Evolutionary conservation across 53 echinoderm and acorn worm species (phyloP), one percentile per base, ranked within the genome.

Genomic region (Paracentrotus lividus): DNA sequence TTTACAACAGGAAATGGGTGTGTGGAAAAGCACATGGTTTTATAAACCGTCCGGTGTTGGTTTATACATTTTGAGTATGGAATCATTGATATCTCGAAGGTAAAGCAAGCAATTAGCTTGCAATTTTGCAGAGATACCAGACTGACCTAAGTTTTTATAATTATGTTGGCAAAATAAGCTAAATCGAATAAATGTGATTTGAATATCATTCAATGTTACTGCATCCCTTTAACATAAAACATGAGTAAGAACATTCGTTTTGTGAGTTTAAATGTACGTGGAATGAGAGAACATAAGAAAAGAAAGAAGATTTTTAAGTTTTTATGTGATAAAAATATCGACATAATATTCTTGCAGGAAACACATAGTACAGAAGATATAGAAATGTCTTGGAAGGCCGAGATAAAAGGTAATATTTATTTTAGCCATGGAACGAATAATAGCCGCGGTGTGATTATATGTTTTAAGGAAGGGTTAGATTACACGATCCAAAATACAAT

Each of bases 361-460:
- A 69, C 69, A 69, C 69, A 69, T 24, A 36, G 69, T 34, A 69
- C 69, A 4, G n/a, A 4, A 3, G 69, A 69, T 69, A 69, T 10
- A 69, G 38, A 69, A 36, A 15, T 69, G 15, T 36, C 38, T 57
- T 69, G 69, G 15, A 69, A 69, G 69, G 10, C 33, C 33, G 14
- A 69, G 15, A 69, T 69, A 69, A 72, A 36, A 72, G 36, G 72
- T 38, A 72, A 18, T 13, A 3, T 38, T 14, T 72, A 14, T 69
- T 38, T 72, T 72, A 72, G 72, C 16, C 72, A 72, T 15, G 38
- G 72, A 38, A 72, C 38, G 36, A 72, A 72, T 72, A 72, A 36
- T 38, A 72, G 72, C 72, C 38, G 72, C 38, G 72, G 72, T 4
- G 36, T 72, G 9, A 36, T 72, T 0, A 57, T 13, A 10, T 57